Evolutionary conservation across 2,113 vertebrate species (phyloP).

Genomic region (Oenanthe melanoleuca): DNA sequence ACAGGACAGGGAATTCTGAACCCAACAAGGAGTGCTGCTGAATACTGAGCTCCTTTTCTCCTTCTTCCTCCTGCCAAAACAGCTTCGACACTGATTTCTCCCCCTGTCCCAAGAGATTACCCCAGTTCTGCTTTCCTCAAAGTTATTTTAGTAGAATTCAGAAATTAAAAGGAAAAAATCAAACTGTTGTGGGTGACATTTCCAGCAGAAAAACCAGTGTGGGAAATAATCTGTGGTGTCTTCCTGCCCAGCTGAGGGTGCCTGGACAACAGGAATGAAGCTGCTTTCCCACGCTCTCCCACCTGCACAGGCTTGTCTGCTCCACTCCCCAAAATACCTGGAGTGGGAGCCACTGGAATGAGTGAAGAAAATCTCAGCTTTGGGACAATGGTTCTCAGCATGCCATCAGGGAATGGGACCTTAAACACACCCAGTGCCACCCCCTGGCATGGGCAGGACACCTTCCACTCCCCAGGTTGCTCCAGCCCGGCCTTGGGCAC

Average conservation of each 20-base stretch:
- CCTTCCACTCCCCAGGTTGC: not conserved
- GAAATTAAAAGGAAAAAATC: not conserved
- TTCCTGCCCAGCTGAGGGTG: not conserved
- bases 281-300: conserved; percentile 55
- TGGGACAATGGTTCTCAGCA: not conserved
- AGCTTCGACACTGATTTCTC: no score
- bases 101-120: not conserved
- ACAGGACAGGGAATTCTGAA: not conserved
- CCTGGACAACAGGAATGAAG: not conserved
- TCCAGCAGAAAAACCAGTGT: not conserved
- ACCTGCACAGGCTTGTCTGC: conserved; percentile 43
- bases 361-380: not conserved
- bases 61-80: not conserved
- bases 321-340: conserved; percentile 55
- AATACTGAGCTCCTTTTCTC: not conserved
- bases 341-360: not conserved
- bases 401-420: not conserved
- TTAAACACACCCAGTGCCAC: not conserved
- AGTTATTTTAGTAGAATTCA: not conserved
- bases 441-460: not conserved
- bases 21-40: not conserved
- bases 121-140: not conserved
- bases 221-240: not conserved
- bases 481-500: not conserved
- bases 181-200: rapidly evolving